Evolutionary conservation across 2,888 invertebrate genomes (phyloP).

Genomic region (Podotricha telesiphe): DNA sequence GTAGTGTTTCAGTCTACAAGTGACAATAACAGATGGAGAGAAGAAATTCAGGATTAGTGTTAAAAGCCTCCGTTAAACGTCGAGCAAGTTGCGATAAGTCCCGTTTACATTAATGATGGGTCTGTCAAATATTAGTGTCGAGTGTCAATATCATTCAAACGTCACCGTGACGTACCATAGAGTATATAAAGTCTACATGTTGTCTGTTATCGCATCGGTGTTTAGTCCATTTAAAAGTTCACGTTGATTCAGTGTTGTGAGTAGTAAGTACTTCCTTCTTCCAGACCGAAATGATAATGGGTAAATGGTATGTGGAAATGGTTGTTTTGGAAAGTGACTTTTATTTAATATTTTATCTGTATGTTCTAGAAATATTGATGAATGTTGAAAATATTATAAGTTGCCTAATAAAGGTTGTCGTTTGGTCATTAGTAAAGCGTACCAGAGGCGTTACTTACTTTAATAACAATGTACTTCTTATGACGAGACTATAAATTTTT

Average conservation of each 20-base stretch:
- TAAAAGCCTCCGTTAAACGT: background rate
- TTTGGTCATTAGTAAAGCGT: background rate
- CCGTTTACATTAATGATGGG: background rate
- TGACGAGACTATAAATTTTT: constrained; percentile 24
- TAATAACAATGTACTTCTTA: constrained; percentile 16
- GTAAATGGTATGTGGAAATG: background rate
- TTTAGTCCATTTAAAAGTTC: constrained; percentile 26
- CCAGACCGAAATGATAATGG: constrained; percentile 12
- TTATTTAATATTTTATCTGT: constrained; percentile 1
- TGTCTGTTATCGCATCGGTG: constrained; percentile 37
- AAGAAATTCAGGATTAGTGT: background rate
- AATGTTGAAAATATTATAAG: background rate
- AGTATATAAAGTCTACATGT: constrained; percentile 33
- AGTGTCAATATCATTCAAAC: constrained; percentile 18
- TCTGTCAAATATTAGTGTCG: background rate
- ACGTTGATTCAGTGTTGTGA: constrained; percentile 23
- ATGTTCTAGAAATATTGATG: constrained; percentile 6
- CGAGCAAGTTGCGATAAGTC: background rate
- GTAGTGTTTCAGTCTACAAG: constrained; percentile 9
- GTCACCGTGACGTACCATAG: constrained; percentile 31
- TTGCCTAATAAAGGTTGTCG: constrained; percentile 6
- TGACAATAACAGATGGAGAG: constrained; percentile 1
- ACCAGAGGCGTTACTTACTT: constrained; percentile 10
- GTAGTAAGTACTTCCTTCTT: constrained; percentile 23
- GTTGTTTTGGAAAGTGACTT: background rate